These are phyloP conservation scores for Stenodera caucasica DNA, from an alignment of 2,888 invertebrate genomes.

Conservation along the genomic window DNA sequence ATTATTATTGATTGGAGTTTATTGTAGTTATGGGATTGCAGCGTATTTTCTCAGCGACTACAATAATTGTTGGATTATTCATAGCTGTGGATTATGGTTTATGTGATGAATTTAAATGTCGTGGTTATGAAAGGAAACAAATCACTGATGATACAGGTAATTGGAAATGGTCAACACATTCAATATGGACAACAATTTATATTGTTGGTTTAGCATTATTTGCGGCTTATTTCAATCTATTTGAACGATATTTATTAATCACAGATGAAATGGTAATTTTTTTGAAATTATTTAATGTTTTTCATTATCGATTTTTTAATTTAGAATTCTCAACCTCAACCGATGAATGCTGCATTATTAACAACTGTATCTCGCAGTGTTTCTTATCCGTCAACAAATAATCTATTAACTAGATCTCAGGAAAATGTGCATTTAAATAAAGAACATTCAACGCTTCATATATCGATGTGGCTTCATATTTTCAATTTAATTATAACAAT, in stretches of 20 bases:
- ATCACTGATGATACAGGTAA: slow-evolving; percentile 51
- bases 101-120: slow-evolving; percentile 64
- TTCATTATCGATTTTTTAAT: slow-evolving; percentile 16
- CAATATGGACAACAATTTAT: slow-evolving; percentile 62
- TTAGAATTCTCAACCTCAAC: slow-evolving; percentile 42
- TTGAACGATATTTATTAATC: slow-evolving; percentile 53
- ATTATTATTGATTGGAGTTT: slow-evolving; percentile 9
- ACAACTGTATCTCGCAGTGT: slow-evolving; percentile 60
- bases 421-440: slow-evolving; percentile 30
- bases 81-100: slow-evolving; percentile 65
- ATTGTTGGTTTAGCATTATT: slow-evolving; percentile 59
- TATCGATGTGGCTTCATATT: slow-evolving; percentile 57
- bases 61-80: slow-evolving; percentile 64
- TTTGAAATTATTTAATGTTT: slow-evolving; percentile 4
- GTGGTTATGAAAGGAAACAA: slow-evolving; percentile 57
- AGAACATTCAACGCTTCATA: slow-evolving; percentile 49
- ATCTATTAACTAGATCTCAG: slow-evolving; percentile 10
- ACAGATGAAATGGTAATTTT: slow-evolving; percentile 41
- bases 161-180: slow-evolving; percentile 60
- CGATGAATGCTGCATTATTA: slow-evolving; percentile 50
- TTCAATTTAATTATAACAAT: slow-evolving; percentile 54
- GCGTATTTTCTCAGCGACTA: slow-evolving; percentile 62
- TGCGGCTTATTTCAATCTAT: slow-evolving; percentile 58
- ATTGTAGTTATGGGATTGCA: slow-evolving; percentile 61
- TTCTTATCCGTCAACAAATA: slow-evolving; percentile 53